Conservation (phyloP, 2,797 vertebrate species). For the Huso huso region DNA sequence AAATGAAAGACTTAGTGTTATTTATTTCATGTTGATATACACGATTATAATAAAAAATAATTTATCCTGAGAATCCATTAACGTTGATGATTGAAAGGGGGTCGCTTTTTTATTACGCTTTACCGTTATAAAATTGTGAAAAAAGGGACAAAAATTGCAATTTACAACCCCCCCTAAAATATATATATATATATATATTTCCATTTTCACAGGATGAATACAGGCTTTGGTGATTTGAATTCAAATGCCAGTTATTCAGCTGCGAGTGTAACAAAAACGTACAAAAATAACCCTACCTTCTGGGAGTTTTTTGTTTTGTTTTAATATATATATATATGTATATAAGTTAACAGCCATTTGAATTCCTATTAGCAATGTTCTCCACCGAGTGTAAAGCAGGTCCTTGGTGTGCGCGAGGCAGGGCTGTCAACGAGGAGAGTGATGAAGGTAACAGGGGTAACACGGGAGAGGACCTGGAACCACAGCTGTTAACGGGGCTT, state of each 20-base stretch:
- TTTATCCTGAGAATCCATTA: constrained; percentile 64
- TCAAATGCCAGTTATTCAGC: constrained; percentile 56
- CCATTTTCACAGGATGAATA: constrained; percentile 54
- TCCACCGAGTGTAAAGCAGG: constrained; percentile 64
- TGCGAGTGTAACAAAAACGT: constrained; percentile 55
- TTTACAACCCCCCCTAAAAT: constrained; percentile 44
- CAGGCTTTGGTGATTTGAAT: constrained; percentile 51
- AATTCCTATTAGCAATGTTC: constrained; percentile 65
- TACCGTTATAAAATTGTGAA: constrained; percentile 27
- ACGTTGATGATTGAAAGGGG: constrained; percentile 44
- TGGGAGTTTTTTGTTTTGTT: constrained; percentile 48
- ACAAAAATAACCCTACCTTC: constrained; percentile 87
- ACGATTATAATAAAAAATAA: constrained; percentile 26
- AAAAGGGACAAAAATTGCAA: constrained; percentile 43
- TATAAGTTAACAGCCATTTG: constrained; percentile 68
- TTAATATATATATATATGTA: constrained; percentile 34
- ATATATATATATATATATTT: neutral
- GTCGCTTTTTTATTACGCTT: constrained; percentile 40
- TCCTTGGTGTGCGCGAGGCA: constrained; percentile 55
- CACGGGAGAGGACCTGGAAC: constrained; percentile 63
- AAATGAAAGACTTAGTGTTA: too few relatives aligned
- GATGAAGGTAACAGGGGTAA: constrained; percentile 50
- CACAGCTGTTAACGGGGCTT: constrained; percentile 52
- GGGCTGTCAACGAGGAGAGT: constrained; percentile 43
- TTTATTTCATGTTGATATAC: too few relatives aligned